phyloP scores from a whole-genome alignment of 2,888 invertebrate species.

The Nudaria mundana region DNA sequence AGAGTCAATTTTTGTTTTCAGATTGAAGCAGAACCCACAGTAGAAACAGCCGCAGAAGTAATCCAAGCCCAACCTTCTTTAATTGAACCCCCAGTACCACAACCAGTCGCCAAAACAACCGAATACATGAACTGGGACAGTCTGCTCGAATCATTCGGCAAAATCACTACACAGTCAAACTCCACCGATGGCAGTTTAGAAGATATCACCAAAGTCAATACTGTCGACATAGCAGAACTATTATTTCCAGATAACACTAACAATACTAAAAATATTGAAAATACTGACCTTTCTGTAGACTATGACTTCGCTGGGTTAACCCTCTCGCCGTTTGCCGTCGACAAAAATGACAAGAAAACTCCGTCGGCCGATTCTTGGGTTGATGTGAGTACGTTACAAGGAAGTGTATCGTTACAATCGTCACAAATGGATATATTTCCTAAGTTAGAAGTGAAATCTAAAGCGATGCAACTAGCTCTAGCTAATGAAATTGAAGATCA shows the following conservation, averaged over 20 bases:
- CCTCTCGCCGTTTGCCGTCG: slow-evolving; percentile 50
- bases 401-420: slow-evolving; percentile 32
- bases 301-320: slow-evolving; percentile 61
- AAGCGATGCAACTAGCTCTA: slow-evolving; percentile 86
- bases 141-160: slow-evolving; percentile 70
- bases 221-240: slow-evolving; percentile 67
- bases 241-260: slow-evolving; percentile 60
- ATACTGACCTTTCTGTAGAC: slow-evolving; percentile 47
- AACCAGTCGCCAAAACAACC: slow-evolving; percentile 28
- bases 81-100: slow-evolving; percentile 17
- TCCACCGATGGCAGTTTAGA: slow-evolving; percentile 66
- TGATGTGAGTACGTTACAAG: slow-evolving; percentile 48
- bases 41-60: slow-evolving; percentile 27
- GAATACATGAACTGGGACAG: slow-evolving; percentile 72
- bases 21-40: slow-evolving; percentile 46
- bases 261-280: slow-evolving; percentile 46
- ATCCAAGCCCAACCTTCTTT: slow-evolving; percentile 1
- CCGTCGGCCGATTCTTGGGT: slow-evolving; percentile 45
- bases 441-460: slow-evolving; percentile 59
- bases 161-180: slow-evolving; percentile 70
- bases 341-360: slow-evolving; percentile 50
- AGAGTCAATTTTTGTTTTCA: slow-evolving; percentile 22
- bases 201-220: slow-evolving; percentile 54
- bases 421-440: slow-evolving; percentile 16
- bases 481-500: slow-evolving; percentile 89